Conservation (phyloP, 2,113 vertebrate species). For the Brachypteracias leptosomus region DNA sequence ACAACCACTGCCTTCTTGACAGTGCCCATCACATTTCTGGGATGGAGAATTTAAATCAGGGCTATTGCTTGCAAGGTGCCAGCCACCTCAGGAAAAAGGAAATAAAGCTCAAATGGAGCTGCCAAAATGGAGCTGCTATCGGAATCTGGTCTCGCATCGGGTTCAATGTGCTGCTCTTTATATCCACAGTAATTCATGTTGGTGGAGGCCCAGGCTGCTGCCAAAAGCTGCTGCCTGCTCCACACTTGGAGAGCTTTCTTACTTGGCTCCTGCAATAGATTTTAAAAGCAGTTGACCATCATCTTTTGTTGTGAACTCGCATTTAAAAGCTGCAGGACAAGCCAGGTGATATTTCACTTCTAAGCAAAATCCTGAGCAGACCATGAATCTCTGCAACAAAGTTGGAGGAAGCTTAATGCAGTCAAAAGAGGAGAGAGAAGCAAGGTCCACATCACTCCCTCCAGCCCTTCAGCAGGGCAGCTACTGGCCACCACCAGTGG, state of each 20-base stretch:
- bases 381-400: not conserved
- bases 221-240: not conserved
- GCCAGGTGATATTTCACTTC: not conserved
- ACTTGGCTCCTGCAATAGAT: not conserved
- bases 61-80: not conserved
- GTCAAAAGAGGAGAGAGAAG: not conserved
- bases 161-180: not conserved
- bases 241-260: not conserved
- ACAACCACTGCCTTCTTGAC: not conserved
- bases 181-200: not conserved
- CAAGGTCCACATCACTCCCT: accelerated
- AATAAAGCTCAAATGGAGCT: not conserved
- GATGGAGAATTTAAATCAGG: not conserved
- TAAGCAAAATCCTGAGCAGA: not conserved
- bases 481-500: not conserved
- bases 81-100: not conserved
- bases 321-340: not conserved
- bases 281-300: not conserved
- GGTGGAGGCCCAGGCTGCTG: not conserved
- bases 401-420: not conserved
- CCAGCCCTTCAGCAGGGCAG: not conserved
- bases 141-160: not conserved
- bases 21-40: not conserved
- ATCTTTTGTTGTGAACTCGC: not conserved
- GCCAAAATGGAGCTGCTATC: not conserved